Base-by-base conservation (phyloP, 2,113 vertebrate genomes). In the Baryphthengus martii region DNA sequence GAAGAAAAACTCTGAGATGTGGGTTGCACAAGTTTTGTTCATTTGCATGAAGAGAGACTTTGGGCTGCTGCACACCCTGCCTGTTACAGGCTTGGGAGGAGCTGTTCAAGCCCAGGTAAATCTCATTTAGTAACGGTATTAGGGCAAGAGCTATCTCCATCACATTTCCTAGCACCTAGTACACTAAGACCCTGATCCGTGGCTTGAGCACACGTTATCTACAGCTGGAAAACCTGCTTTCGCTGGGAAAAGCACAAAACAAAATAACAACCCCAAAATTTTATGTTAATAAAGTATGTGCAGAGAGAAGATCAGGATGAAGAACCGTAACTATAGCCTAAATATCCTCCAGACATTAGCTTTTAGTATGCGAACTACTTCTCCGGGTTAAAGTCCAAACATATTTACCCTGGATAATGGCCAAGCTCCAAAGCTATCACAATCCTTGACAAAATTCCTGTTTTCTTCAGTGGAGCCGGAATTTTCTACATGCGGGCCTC, bases 41-140 rank as follows among this genome's bases (percentile, higher is more conserved):
- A 4, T 76, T 50, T 89, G 18, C 31, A 24, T 3, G 2, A 76
- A 37, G 13, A 53, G 71, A 62, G 39, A 33, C 40, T 71, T 85
- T 82, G 33, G 6, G 33, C 84, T 74, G 44, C 52, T 81, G 35
- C 39, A 55, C 33, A 59, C 50, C 6, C 55, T 67, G 19, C 3
- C 0, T 58, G 23, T n/a, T 47, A 6, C 0, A 0, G 59, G 33
- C 31, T 35, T 73, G 9, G 13, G 13, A 31, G n/a, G 4, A 80
- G 26, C 65, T 84, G 24, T 45, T 70, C 35, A 39, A 50, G 65
- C 10, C 35, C 65, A 45, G 63, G 35, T 61, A 62, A 66, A 90
- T 35, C 39, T 90, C 61, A 72, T 10, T 67, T 86, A 74, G 19
- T 56, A 61, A 37, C 15, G 53, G 0, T 26, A 24, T n/a, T 73